Base-by-base conservation (phyloP, 1,140 invertebrate species). In the Choristoneura fumiferana region DNA sequence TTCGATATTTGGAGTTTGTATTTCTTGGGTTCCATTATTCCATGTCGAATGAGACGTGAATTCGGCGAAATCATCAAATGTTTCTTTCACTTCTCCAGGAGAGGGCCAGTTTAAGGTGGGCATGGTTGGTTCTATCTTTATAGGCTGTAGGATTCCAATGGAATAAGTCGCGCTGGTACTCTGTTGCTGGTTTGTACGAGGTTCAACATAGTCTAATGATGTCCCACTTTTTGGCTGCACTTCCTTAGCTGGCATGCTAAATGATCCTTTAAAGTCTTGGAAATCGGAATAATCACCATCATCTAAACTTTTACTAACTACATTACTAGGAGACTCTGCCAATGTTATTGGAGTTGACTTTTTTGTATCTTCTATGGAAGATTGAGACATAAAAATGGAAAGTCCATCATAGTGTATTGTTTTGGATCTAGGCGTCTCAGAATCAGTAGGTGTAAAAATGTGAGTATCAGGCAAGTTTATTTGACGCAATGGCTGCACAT, bases 361-460 rank as follows among this genome's bases (percentile, higher is more conserved):
- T 33, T 58, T 62, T 14, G 40, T 29, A 8, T 58, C 67, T 37
- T 69, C 64, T 37, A 60, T 17, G 38, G 67, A 43, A 29, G 60
- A 8, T 63, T 78, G 65, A 34, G 74, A 67, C 29, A 78, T 39
- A 6, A 85, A 59, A 35, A 73, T 60, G 45, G 74, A 65, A 13
- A 74, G 68, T 13, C 58, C 62, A 40, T 84, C 74, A 58, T 90
- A 89, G 62, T 90, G 89, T 57, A 89, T 89, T 8, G 89, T 90
- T 73, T 88, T 89, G 10, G 89, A 90, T 65, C 85, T 80, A 8
- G 89, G 89, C 37, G 78, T 88, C 70, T 90, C 84, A 3, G 87
- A 90, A 62, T 90, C 85, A 13, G 84, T 88, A 6, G 89, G 89
- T 22, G 89, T 90, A 64, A 89, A 90, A 29, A 90, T 90, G 62